Percentiles rank a stretch among this genome's conserved stretches.
Evolutionary conservation across 2,797 vertebrate genomes (phyloP).

Genomic region (Ataeniobius toweri): DNA sequence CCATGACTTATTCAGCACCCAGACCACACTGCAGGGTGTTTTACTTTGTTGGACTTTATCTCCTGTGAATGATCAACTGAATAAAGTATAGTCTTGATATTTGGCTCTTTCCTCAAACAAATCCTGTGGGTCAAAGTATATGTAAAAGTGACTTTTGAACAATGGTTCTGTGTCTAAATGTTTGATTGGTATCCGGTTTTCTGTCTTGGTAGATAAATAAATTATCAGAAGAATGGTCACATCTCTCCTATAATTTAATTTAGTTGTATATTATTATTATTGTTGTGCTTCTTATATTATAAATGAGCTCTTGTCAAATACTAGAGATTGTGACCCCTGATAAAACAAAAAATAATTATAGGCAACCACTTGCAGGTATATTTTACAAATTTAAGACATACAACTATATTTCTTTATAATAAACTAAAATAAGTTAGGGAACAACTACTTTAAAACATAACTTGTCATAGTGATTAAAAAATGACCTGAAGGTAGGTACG

Average conservation of each 20-base stretch:
- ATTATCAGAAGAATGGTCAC: neutral
- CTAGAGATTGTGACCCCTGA: neutral
- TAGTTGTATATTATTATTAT: neutral
- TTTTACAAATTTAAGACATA: neutral
- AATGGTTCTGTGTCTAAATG: no score
- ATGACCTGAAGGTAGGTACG: neutral
- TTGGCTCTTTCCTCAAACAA: no score
- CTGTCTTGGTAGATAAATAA: no score
- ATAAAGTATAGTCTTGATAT: no score
- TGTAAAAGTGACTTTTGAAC: no score
- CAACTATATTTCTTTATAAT: neutral
- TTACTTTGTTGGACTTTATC: no score
- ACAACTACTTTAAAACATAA: neutral
- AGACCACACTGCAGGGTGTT: no score
- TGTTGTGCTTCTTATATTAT: neutral
- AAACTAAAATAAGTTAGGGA: neutral
- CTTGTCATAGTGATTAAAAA: neutral
- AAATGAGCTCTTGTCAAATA: neutral
- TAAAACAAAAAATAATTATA: neutral
- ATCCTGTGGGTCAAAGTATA: no score
- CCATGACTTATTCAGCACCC: no score
- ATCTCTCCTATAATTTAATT: neutral
- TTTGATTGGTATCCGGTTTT: no score
- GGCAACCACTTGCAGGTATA: neutral
- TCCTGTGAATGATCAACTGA: no score